Conservation (phyloP, 2,113 vertebrate species). For the Heptranchias perlo region DNA sequence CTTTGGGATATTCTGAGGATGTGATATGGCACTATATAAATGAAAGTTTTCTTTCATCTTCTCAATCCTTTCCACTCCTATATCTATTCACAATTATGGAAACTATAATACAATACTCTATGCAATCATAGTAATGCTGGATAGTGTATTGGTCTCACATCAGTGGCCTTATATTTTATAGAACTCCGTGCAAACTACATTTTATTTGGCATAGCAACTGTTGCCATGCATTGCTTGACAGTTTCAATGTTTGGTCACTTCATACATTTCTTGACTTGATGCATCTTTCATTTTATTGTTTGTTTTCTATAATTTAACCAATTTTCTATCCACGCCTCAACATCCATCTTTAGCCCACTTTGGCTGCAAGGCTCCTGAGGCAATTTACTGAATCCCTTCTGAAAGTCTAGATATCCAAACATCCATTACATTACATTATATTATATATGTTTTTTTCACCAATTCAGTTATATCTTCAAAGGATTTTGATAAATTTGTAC, state of each 20-base stretch:
- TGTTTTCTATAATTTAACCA: not conserved
- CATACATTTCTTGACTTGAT: not conserved
- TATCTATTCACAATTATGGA: too few relatives aligned
- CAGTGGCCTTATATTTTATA: not conserved
- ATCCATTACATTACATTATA: not conserved
- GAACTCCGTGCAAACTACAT: not conserved
- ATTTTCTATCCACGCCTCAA: not conserved
- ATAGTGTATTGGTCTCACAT: not conserved
- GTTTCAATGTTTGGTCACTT: not conserved
- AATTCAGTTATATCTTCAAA: slow-evolving; percentile 9
- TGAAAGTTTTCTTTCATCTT: not conserved
- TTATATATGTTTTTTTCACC: not conserved
- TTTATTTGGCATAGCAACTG: not conserved
- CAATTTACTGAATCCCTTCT: not conserved
- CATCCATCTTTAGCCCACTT: not conserved
- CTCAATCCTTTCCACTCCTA: not conserved
- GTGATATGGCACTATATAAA: not conserved
- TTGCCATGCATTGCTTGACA: not conserved
- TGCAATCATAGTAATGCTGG: not conserved
- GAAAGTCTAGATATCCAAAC: not conserved
- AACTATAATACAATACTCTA: not conserved
- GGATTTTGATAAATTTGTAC: not conserved
- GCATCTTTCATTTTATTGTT: not conserved
- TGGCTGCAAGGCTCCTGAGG: not conserved
- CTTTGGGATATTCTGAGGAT: not conserved